Percentiles rank a stretch among this genome's conserved stretches.
Evolutionary conservation across 1,140 invertebrate species (phyloP).

Genomic region (Drosophila carrolli): DNA sequence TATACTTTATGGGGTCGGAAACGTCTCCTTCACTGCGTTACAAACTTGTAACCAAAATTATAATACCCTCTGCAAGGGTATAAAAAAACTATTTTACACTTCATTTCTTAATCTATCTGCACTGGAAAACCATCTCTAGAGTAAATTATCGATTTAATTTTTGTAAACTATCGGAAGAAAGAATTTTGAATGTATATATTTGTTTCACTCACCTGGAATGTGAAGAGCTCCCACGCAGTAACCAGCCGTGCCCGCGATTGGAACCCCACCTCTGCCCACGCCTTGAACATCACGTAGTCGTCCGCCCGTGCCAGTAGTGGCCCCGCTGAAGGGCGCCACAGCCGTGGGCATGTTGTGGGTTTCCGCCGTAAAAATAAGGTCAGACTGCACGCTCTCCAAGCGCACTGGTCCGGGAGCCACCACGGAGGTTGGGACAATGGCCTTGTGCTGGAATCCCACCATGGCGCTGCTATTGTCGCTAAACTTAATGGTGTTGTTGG

Average conservation of each 20-base stretch:
- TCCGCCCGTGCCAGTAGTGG: slow-evolving; percentile 98
- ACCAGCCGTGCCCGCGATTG: slow-evolving; percentile 97
- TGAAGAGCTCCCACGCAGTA: slow-evolving; percentile 97
- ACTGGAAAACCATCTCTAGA: too few relatives aligned
- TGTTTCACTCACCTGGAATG: slow-evolving; percentile 90
- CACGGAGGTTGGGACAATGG: slow-evolving; percentile 88
- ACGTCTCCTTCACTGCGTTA: too few relatives aligned
- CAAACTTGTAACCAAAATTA: too few relatives aligned
- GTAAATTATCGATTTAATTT: too few relatives aligned
- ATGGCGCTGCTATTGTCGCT: slow-evolving; percentile 99
- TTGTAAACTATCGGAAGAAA: too few relatives aligned
- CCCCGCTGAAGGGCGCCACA: slow-evolving; percentile 96
- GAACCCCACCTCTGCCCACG: slow-evolving; percentile 95
- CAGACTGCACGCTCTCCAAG: slow-evolving; percentile 87
- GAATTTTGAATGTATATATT: neutral
- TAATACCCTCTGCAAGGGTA: too few relatives aligned
- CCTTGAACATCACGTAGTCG: slow-evolving; percentile 97
- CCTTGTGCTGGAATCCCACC: slow-evolving; percentile 90
- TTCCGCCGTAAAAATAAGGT: slow-evolving; percentile 99
- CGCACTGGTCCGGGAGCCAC: slow-evolving; percentile 88
- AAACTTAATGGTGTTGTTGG: slow-evolving; percentile 99
- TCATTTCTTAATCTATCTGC: too few relatives aligned
- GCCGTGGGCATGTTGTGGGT: slow-evolving; percentile 99
- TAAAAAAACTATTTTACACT: too few relatives aligned
- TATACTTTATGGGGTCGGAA: too few relatives aligned